These are phyloP conservation scores for Halcyon chelicuti DNA, from an alignment of 2,797 vertebrate genomes.

Conservation along the genomic window DNA sequence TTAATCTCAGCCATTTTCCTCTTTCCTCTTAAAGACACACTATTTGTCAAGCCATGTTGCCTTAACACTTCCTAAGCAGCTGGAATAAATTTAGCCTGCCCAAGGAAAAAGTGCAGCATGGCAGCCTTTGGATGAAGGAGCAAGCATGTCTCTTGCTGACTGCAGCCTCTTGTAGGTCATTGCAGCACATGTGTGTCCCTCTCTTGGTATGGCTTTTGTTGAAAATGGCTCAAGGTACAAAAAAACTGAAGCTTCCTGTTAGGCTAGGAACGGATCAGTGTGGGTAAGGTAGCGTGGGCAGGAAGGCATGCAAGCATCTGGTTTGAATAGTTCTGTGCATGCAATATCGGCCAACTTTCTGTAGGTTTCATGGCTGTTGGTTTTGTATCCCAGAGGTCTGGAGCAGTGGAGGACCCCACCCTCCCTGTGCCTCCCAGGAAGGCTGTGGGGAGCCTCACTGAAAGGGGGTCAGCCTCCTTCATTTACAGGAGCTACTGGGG, in stretches of 20 bases:
- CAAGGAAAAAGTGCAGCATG: background rate
- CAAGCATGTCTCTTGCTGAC: background rate
- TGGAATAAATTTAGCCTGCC: conserved; percentile 28
- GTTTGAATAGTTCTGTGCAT: conserved; percentile 65
- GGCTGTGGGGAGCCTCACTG: background rate
- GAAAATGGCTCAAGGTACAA: conserved; percentile 72
- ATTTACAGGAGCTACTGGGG: background rate
- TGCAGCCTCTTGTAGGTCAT: background rate
- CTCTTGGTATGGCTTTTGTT: conserved; percentile 43
- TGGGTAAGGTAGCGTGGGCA: conserved; percentile 74
- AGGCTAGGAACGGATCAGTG: conserved; percentile 42
- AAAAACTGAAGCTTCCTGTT: conserved; percentile 59
- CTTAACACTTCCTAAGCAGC: conserved; percentile 25
- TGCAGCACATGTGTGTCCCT: background rate
- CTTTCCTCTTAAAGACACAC: background rate
- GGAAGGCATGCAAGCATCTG: conserved; percentile 74
- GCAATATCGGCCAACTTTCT: conserved; percentile 57
- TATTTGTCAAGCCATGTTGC: conserved; percentile 18
- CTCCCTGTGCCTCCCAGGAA: conserved; percentile 31
- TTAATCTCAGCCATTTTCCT: conserved; percentile 1
- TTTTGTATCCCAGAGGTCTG: conserved; percentile 35
- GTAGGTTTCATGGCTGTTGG: conserved; percentile 16
- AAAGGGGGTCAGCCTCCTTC: background rate
- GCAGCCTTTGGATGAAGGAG: background rate
- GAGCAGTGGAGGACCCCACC: conserved; percentile 33